A percentile compares a stretch with the other conserved stretches of the same genome.
phyloP scores from a whole-genome alignment of 2,113 vertebrate genomes.

The Sprattus sprattus region DNA sequence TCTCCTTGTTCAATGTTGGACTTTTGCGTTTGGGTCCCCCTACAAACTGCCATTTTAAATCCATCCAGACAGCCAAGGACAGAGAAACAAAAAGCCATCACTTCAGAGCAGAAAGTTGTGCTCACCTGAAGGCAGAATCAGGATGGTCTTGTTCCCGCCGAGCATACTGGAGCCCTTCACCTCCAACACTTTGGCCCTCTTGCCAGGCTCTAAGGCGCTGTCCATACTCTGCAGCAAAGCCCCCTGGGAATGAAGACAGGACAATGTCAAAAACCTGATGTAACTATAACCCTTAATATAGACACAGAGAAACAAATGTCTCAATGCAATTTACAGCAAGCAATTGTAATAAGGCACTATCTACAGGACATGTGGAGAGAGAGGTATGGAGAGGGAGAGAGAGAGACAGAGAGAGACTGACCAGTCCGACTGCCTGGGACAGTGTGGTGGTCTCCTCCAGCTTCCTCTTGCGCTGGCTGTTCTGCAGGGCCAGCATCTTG shows the following conservation, averaged over 20 bases:
- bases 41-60: too few species aligned
- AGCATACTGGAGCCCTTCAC: slow-evolving; percentile 67
- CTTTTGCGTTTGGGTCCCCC: too few species aligned
- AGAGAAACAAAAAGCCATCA: too few species aligned
- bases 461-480: slow-evolving; percentile 91
- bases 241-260: slow-evolving; percentile 70
- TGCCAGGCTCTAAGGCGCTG: slow-evolving; percentile 75
- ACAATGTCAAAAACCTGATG: background rate
- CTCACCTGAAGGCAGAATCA: slow-evolving; percentile 87
- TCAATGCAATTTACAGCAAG: background rate
- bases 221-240: slow-evolving; percentile 68
- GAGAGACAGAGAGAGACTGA: slow-evolving; percentile 54
- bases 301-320: too few species aligned
- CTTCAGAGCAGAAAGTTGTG: background rate
- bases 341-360: too few species aligned
- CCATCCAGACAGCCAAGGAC: too few species aligned
- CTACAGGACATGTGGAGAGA: background rate
- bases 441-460: slow-evolving; percentile 81
- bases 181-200: slow-evolving; percentile 85
- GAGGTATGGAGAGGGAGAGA: background rate
- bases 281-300: background rate
- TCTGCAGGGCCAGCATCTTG: slow-evolving; percentile 83
- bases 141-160: slow-evolving; percentile 79
- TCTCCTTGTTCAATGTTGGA: too few species aligned
- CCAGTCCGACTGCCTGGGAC: slow-evolving; percentile 87